These are phyloP conservation scores for Chrosomus eos DNA, from an alignment of 2,797 vertebrate genomes.

Conservation along the genomic window DNA sequence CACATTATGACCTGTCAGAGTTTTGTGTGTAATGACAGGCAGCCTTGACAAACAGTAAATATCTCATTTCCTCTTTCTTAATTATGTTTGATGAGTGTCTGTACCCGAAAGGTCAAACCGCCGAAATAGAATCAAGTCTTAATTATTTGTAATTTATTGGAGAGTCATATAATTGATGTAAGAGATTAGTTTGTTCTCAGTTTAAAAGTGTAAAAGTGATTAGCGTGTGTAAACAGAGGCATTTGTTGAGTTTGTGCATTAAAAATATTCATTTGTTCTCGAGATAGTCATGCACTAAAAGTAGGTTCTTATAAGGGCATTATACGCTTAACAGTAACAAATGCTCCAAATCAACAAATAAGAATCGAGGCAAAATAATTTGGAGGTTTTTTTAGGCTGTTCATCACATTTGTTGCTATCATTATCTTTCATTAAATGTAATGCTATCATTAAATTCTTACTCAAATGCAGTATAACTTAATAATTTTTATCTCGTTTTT, in stretches of 20 bases:
- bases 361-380: neutral
- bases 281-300: neutral
- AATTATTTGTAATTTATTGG: constrained; percentile 57
- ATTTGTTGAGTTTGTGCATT: neutral
- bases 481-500: too few species aligned
- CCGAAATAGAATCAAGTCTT: constrained; percentile 42
- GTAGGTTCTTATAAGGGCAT: neutral
- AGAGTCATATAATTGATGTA: constrained; percentile 51
- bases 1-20: constrained; percentile 24
- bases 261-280: neutral
- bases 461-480: too few species aligned
- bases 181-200: constrained; percentile 42
- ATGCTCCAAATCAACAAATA: neutral
- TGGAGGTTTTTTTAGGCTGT: neutral
- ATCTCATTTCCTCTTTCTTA: constrained; percentile 53
- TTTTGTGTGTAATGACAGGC: constrained; percentile 43
- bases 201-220: constrained; percentile 30
- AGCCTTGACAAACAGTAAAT: constrained; percentile 47
- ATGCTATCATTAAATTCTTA: neutral
- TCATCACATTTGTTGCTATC: neutral
- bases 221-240: constrained; percentile 10
- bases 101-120: constrained; percentile 54
- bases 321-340: neutral
- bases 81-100: constrained; percentile 59
- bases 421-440: neutral